Evolutionary conservation across 2,888 invertebrate genomes (phyloP).

Genomic region (Caenorhabditis sp.): DNA sequence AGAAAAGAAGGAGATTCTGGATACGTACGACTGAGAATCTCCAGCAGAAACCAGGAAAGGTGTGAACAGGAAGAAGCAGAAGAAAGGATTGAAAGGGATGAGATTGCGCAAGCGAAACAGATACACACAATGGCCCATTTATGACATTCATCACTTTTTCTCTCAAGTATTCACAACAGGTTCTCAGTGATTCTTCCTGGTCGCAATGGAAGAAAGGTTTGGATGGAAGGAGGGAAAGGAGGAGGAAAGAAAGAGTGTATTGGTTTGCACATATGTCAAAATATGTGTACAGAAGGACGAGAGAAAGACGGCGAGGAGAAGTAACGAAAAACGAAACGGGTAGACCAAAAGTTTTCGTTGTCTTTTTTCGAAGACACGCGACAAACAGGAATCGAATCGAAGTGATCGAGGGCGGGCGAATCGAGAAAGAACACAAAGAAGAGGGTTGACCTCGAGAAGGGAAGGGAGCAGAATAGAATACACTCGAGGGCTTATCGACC

Average conservation of each 20-base stretch:
- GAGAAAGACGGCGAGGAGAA: background rate
- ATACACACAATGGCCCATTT: constrained; percentile 29
- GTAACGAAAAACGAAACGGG: background rate
- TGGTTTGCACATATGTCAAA: constrained; percentile 49
- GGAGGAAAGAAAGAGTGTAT: constrained; percentile 13
- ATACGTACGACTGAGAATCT: too few species aligned
- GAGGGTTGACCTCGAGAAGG: constrained; percentile 36
- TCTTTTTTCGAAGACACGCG: constrained; percentile 8
- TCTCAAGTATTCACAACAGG: constrained; percentile 46
- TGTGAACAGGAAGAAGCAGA: constrained; percentile 27
- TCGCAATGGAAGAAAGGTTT: constrained; percentile 1
- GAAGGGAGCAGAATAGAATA: constrained; percentile 37
- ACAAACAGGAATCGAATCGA: constrained; percentile 31
- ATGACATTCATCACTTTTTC: constrained; percentile 28
- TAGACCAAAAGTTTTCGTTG: constrained; percentile 45
- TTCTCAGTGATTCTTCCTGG: constrained; percentile 13
- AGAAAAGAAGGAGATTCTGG: too few species aligned
- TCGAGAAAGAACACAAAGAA: constrained; percentile 11
- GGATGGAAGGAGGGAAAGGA: constrained; percentile 8
- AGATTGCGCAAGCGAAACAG: constrained; percentile 56
- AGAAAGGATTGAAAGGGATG: constrained; percentile 50
- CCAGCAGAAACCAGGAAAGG: background rate
- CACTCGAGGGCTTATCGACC: constrained; percentile 35
- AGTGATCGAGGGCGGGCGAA: background rate
- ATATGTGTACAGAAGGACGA: constrained; percentile 41